Evolutionary conservation across 2,888 invertebrate species (phyloP), one percentile per base, ranked within the genome.

Genomic region (Podotricha telesiphe): DNA sequence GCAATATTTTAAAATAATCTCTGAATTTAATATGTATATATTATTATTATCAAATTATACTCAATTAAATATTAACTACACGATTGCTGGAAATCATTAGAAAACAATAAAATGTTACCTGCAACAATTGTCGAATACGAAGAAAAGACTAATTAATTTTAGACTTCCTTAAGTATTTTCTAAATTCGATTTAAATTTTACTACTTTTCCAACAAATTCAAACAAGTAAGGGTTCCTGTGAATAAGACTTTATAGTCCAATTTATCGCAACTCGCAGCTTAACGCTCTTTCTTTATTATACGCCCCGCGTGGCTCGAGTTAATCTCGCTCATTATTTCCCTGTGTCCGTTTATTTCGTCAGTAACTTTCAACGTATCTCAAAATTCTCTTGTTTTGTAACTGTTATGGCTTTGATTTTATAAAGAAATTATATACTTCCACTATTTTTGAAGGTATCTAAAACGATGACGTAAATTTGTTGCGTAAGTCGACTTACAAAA

Each of bases 231-330:
- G 28, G 42, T 28, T 50, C 48, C 58, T 68, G 51, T 68, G 58
- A 58, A 20, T 65, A 50, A 66, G 28, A 50, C 37, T 51, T 64
- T 68, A 58, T 51, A 58, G 51, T 65, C 58, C 68, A 65, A 65
- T 68, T 68, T 61, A 67, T 67, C 68, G 64, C 42, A 48, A 68
- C 50, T 55, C 19, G 58, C 68, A 51, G 51, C 51, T 58, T 68
- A 68, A 68, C 58, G 64, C 58, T 63, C 45, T 51, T 65, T 59
- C 68, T 68, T 68, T 68, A 68, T 68, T 68, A 65, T 53, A 67
- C 19, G 59, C 66, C 59, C 65, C 47, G 37, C 56, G 47, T 47
- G 56, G 48, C 48, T 22, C 65, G 20, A 58, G 48, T 45, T 65
- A 65, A 65, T 65, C 65, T 56, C 37, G 7, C 37, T 65, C 65